Base-by-base conservation (phyloP, 2,888 invertebrate species). In the Julus scandinavius region DNA sequence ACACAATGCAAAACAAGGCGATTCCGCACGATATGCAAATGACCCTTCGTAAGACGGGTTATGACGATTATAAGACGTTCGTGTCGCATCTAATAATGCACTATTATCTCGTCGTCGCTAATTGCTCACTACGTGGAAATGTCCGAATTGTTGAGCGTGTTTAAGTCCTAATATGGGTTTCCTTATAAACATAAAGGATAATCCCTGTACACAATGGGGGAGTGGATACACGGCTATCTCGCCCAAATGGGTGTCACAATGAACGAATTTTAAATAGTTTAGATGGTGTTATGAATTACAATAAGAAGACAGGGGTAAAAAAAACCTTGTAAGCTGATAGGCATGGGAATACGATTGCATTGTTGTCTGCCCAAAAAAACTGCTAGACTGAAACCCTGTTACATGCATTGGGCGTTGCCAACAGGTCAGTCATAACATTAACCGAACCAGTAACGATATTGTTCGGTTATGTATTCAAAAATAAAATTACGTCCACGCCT, bases 201-300 rank as follows among this genome's bases (percentile, higher is more conserved):
- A 54, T 54, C 54, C 54, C 17, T 11, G 54, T 54, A 54, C 54
- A 54, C 54, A 54, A 54, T 54, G 54, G 54, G 54, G 54, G 54
- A 54, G 54, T 54, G 54, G 54, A 54, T 54, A 7, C 45, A 7
- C 7, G 45, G 45, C 45, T 45, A 54, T 54, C 54, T 54, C 54
- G 54, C 54, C 54, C 54, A 54, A 54, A 54, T 54, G 54, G 54
- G 54, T 54, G 54, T 54, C 54, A 54, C 54, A 54, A 54, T 54
- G 11, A 54, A 54, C 13, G 54, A 54, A 54, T 54, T 54, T 54
- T 54, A 54, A 54, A 54, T 54, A 54, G 54, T 54, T 54, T 54
- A 54, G 54, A 54, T 7, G 54, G 11, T 54, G 54, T 54, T 54
- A 54, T 54, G 54, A 54, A 54, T 54, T 54, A 54, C 54, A 54